Percentiles rank a stretch among this genome's conserved stretches.
Evolutionary conservation across 2,113 vertebrate species (phyloP).

Genomic region (Muntiacus reevesi): DNA sequence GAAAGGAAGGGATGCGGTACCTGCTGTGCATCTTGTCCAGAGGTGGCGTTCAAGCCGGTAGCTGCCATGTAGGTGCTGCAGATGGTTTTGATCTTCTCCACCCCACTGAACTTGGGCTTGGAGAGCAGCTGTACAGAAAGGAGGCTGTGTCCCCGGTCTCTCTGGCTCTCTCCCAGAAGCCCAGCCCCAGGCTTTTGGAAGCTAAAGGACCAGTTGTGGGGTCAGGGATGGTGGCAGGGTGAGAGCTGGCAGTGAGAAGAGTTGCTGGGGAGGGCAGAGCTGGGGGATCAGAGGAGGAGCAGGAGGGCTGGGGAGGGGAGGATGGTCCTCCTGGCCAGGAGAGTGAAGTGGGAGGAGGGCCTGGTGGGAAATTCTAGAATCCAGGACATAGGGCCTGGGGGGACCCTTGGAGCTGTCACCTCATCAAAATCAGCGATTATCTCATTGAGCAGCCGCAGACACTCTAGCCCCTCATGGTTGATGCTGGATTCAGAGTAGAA

Average conservation of each 20-base stretch:
- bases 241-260: not conserved
- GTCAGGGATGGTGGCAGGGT: not conserved
- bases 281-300: not conserved
- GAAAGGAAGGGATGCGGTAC: constrained; percentile 22
- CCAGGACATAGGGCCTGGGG: not conserved
- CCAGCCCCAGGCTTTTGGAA: not conserved
- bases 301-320: not conserved
- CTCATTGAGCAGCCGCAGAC: constrained; percentile 91
- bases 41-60: constrained; percentile 82
- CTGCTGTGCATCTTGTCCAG: constrained; percentile 76
- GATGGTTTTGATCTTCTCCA: constrained; percentile 94
- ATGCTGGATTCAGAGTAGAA: constrained; percentile 90
- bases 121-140: constrained; percentile 84
- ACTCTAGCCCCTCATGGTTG: constrained; percentile 90
- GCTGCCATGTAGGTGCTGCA: constrained; percentile 94
- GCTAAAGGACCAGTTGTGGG: not conserved
- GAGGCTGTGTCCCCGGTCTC: not conserved
- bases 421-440: constrained; percentile 94
- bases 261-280: not conserved
- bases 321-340: not conserved
- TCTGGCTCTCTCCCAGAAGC: not conserved
- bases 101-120: constrained; percentile 90
- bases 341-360: not conserved
- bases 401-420: constrained; percentile 71
- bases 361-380: not conserved